A percentile compares a stretch with the other conserved stretches of the same genome.
phyloP scores from a whole-genome alignment of 1,140 invertebrate genomes.

The Microplitis demolitor region DNA sequence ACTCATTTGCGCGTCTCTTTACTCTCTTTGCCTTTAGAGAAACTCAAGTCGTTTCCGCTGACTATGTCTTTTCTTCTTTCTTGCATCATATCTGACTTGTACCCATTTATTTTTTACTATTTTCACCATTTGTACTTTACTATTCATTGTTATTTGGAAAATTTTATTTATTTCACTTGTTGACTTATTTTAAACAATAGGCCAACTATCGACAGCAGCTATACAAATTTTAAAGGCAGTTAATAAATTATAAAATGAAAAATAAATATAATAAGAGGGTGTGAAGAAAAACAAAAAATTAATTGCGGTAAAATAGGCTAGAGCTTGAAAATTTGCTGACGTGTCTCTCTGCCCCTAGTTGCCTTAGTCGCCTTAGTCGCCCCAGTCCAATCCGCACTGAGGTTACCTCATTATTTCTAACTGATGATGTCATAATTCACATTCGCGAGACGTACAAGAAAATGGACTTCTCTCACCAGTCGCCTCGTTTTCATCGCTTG shows the following conservation, averaged over 20 bases:
- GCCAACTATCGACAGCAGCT: too few species aligned
- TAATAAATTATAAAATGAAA: background rate
- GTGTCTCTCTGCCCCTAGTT: conserved; percentile 33
- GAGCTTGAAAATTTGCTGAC: conserved; percentile 45
- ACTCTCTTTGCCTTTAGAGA: conserved; percentile 15
- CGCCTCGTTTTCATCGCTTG: conserved; percentile 15
- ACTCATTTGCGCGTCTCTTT: conserved; percentile 47
- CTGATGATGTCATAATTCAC: conserved; percentile 56
- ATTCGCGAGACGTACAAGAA: conserved; percentile 49
- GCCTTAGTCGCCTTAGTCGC: too few species aligned
- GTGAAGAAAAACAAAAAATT: conserved; percentile 31
- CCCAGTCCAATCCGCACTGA: conserved; percentile 32
- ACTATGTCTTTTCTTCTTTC: conserved; percentile 2
- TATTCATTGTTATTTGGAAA: background rate
- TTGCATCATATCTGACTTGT: background rate
- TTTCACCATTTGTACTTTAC: background rate
- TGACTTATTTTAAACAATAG: background rate
- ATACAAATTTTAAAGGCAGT: too few species aligned
- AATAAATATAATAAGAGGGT: background rate
- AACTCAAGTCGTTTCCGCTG: conserved; percentile 19
- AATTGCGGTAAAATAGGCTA: conserved; percentile 52
- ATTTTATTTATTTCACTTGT: background rate
- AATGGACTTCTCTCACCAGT: conserved; percentile 46
- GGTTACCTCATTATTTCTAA: conserved; percentile 56
- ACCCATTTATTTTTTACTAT: conserved; percentile 1